Evolutionary conservation across 2,113 vertebrate species (phyloP).

Genomic region (Cyanoramphus novaezelandiae): DNA sequence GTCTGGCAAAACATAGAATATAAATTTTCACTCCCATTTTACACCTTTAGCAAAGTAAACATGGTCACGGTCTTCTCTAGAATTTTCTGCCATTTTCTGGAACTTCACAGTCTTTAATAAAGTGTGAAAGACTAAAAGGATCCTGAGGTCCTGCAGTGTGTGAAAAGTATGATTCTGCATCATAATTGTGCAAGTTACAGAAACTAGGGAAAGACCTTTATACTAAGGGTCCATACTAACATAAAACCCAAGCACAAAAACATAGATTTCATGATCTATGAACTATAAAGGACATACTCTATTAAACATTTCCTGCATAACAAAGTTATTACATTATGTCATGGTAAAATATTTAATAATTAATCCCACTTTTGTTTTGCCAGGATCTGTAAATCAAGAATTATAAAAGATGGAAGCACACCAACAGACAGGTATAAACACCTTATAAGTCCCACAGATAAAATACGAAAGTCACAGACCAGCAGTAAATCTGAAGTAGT

Average conservation of each 20-base stretch:
- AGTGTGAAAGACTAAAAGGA: background rate
- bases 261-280: background rate
- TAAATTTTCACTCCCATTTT: background rate
- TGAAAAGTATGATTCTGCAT: background rate
- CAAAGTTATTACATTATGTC: background rate
- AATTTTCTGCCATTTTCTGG: background rate
- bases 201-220: background rate
- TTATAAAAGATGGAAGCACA: background rate
- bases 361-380: background rate
- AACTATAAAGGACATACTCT: background rate
- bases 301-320: background rate
- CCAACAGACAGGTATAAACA: background rate
- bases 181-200: background rate
- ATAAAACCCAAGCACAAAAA: background rate
- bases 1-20: background rate
- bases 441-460: background rate
- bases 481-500: background rate
- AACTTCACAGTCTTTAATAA: background rate
- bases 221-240: rapidly evolving
- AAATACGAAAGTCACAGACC: background rate
- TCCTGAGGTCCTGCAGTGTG: background rate
- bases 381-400: background rate
- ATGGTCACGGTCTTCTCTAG: background rate
- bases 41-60: background rate
- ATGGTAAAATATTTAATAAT: background rate